These are phyloP conservation scores for Hirudo medicinalis DNA, from an alignment of 1,140 invertebrate species.

Conservation along the genomic window DNA sequence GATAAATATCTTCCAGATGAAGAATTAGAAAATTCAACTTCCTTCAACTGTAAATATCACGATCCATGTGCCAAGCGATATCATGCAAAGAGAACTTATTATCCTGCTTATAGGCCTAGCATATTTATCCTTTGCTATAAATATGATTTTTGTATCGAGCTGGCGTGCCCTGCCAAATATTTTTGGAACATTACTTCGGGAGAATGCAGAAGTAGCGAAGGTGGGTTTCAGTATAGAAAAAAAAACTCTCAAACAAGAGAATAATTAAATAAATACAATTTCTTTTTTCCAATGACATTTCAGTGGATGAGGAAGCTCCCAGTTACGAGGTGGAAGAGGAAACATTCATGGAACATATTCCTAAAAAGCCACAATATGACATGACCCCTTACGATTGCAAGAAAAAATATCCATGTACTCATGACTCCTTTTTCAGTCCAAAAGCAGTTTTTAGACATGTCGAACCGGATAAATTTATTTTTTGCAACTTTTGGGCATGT, in stretches of 20 bases:
- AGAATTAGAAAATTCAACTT: too few species aligned
- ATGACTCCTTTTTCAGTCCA: conserved; percentile 3
- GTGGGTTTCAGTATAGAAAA: background rate
- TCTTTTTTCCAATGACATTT: too few species aligned
- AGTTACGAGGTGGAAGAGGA: background rate
- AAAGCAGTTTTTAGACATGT: conserved; percentile 2
- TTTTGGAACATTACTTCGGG: background rate
- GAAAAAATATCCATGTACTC: background rate
- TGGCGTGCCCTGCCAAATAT: background rate
- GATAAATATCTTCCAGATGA: too few species aligned
- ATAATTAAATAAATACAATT: too few species aligned
- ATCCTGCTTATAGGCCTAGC: background rate
- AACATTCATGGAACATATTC: background rate
- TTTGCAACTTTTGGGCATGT: conserved; percentile 3
- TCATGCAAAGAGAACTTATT: background rate
- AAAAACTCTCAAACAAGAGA: background rate
- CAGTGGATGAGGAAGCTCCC: background rate
- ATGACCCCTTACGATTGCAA: background rate
- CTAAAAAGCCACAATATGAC: background rate
- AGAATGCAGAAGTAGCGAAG: background rate
- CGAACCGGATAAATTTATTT: conserved; percentile 1
- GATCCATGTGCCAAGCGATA: background rate
- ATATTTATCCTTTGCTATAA: conserved; percentile 9
- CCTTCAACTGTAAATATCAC: too few species aligned
- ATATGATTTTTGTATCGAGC: conserved; percentile 8